Evolutionary conservation across 1,140 invertebrate genomes (phyloP).

Genomic region (Heliconius melpomene): DNA sequence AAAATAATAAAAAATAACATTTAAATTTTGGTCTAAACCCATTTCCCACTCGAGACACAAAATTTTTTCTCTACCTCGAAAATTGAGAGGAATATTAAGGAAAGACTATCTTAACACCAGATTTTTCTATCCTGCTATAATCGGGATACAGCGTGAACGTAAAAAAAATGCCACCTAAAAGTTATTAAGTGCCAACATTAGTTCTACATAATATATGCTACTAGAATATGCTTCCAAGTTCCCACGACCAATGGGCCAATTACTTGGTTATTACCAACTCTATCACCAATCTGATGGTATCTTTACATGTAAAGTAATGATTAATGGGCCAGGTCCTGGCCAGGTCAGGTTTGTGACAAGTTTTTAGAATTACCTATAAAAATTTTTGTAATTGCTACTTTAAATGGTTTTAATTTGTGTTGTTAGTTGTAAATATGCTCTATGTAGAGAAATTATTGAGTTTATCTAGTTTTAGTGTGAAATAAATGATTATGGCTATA

Average conservation of each 20-base stretch:
- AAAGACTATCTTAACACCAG: too few species aligned
- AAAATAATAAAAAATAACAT: too few species aligned
- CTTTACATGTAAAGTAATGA: not conserved
- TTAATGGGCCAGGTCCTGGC: not conserved
- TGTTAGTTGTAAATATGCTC: not conserved
- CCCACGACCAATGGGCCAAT: slow-evolving; percentile 7
- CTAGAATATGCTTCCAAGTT: not conserved
- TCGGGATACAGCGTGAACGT: too few species aligned
- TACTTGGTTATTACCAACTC: slow-evolving; percentile 1
- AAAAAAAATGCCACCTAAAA: not conserved
- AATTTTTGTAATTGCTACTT: not conserved
- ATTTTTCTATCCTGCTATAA: too few species aligned
- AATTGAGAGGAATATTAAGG: too few species aligned
- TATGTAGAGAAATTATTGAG: not conserved
- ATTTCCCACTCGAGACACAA: too few species aligned
- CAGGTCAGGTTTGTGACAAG: not conserved
- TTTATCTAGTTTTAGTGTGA: not conserved
- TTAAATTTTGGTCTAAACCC: too few species aligned
- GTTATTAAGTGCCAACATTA: slow-evolving; percentile 6
- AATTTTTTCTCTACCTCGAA: too few species aligned
- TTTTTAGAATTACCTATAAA: not conserved
- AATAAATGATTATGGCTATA: not conserved
- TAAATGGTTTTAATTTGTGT: not conserved
- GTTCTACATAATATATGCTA: not conserved
- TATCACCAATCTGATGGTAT: not conserved